phyloP scores from a whole-genome alignment of 2,113 vertebrate genomes.

The Sterrhoptilus dennistouni region DNA sequence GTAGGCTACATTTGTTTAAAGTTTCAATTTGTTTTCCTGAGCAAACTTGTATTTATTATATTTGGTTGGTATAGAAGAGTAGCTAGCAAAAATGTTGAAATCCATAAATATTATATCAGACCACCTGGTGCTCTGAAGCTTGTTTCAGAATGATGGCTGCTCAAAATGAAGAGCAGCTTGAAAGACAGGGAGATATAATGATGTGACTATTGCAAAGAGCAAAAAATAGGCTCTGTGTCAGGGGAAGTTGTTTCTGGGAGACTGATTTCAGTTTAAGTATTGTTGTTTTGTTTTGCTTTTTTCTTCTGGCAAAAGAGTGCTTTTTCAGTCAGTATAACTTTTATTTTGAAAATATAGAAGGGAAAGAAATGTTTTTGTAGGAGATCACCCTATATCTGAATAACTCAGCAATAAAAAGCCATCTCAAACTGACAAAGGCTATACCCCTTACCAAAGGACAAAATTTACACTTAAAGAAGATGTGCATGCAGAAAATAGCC shows the following conservation, averaged over 20 bases:
- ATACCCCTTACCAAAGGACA: neutral
- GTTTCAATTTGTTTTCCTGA: slow-evolving; percentile 62
- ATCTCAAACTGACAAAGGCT: neutral
- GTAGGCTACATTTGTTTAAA: slow-evolving; percentile 40
- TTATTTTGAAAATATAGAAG: neutral
- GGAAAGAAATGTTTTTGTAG: neutral
- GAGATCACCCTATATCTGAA: neutral
- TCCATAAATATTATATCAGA: slow-evolving; percentile 60
- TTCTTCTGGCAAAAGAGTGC: neutral
- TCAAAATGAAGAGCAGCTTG: neutral
- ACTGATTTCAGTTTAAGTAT: neutral
- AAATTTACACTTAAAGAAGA: neutral
- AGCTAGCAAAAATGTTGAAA: slow-evolving; percentile 12
- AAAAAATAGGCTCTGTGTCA: neutral
- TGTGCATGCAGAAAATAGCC: neutral
- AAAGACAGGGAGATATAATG: neutral
- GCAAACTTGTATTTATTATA: slow-evolving; percentile 31
- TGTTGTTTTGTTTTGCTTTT: neutral
- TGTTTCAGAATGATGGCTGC: neutral
- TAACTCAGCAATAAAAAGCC: neutral
- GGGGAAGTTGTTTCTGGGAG: neutral
- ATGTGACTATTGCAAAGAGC: neutral
- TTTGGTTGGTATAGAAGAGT: neutral
- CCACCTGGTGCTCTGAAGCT: slow-evolving; percentile 44
- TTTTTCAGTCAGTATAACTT: neutral